phyloP scores from a whole-genome alignment of 1,140 invertebrate species.

The Hyles euphorbiae region DNA sequence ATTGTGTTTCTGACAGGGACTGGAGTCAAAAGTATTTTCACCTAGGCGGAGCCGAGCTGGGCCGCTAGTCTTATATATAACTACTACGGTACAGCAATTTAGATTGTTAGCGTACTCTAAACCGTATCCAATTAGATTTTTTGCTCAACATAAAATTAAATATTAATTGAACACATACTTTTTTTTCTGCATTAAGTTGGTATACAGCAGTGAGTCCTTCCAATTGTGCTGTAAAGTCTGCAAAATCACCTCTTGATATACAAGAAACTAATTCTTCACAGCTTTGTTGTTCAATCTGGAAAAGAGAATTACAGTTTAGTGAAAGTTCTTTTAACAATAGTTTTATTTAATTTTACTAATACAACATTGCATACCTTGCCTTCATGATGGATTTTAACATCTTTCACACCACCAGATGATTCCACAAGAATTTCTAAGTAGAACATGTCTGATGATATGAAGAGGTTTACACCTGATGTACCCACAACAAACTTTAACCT shows the following conservation, averaged over 20 bases:
- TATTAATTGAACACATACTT: constrained; percentile 64
- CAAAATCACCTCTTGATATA: constrained; percentile 86
- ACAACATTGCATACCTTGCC: constrained; percentile 74
- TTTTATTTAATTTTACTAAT: constrained; percentile 4
- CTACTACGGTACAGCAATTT: too few species aligned
- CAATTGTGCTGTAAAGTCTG: constrained; percentile 94
- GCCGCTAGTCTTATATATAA: too few species aligned
- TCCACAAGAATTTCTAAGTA: constrained; percentile 94
- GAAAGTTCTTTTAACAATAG: background rate
- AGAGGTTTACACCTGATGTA: constrained; percentile 84
- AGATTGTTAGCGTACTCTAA: too few species aligned
- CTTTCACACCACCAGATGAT: constrained; percentile 86
- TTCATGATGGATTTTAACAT: constrained; percentile 96
- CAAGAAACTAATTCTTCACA: constrained; percentile 87
- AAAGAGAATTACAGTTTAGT: background rate
- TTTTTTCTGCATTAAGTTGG: constrained; percentile 95
- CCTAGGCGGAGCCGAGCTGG: too few species aligned
- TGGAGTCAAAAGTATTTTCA: too few species aligned
- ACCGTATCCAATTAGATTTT: too few species aligned
- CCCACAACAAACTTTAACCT: constrained; percentile 82
- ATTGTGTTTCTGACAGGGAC: too few species aligned
- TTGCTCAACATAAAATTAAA: background rate
- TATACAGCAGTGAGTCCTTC: constrained; percentile 95
- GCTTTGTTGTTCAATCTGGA: constrained; percentile 78
- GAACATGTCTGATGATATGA: constrained; percentile 98